Evolutionary conservation across 2,113 vertebrate genomes (phyloP).

Genomic region (Mesembrinibis cayennensis): DNA sequence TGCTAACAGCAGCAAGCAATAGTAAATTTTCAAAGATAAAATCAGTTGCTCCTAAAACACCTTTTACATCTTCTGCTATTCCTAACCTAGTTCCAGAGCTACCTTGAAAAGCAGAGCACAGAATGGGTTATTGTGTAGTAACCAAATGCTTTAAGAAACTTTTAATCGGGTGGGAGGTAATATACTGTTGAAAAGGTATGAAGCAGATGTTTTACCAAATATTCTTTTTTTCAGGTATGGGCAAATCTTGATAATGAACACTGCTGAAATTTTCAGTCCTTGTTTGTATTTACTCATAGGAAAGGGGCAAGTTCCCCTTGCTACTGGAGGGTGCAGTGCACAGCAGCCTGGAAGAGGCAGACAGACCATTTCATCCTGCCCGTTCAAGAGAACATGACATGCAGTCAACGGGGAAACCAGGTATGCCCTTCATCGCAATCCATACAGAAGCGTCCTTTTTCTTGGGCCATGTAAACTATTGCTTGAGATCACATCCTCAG

Average conservation of each 20-base stretch:
- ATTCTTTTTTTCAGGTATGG: not conserved
- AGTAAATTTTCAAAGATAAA: not conserved
- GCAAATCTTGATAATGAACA: not conserved
- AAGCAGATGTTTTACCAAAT: not conserved
- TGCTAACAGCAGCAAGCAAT: not conserved
- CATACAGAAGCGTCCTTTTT: not conserved
- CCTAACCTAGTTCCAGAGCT: not conserved
- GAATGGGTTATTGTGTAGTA: not conserved
- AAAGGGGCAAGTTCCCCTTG: not conserved
- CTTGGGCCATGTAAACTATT: not conserved
- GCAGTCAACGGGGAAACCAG: not conserved
- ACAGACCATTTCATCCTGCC: not conserved
- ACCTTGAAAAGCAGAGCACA: not conserved
- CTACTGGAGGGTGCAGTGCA: accelerated
- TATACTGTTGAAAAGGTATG: not conserved
- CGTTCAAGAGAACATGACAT: accelerated
- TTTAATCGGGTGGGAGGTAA: not conserved
- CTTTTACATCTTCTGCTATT: not conserved
- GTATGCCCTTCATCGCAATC: accelerated
- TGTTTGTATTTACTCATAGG: not conserved
- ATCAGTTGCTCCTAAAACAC: not conserved
- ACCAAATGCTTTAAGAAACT: not conserved
- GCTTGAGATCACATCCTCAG: not conserved
- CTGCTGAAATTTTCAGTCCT: not conserved
- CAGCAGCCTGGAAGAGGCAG: not conserved